These are phyloP conservation scores for Taenioides sp. DNA, from an alignment of 2,797 vertebrate genomes.

Conservation along the genomic window DNA sequence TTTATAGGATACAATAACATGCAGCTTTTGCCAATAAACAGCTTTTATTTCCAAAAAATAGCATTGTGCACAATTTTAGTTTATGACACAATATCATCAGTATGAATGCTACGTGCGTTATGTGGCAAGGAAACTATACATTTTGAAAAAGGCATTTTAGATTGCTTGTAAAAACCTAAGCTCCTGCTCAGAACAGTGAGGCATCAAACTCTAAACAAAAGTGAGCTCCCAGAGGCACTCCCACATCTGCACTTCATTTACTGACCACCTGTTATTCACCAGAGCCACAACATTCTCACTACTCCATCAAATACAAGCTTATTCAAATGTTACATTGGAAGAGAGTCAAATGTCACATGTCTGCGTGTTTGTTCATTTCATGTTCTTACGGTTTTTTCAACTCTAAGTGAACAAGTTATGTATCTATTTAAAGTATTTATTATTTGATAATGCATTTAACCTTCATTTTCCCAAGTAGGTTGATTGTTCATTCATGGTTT, in stretches of 20 bases:
- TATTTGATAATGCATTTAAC: no score
- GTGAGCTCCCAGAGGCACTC: neutral
- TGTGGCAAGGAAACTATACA: neutral
- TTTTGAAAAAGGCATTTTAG: neutral
- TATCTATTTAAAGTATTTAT: no score
- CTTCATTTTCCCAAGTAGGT: no score
- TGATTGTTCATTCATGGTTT: no score
- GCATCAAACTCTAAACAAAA: neutral
- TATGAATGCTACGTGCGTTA: neutral
- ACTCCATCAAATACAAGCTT: neutral
- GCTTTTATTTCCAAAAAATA: neutral
- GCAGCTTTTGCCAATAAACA: neutral
- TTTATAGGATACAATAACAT: neutral
- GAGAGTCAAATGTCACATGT: neutral
- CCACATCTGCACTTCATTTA: slow-evolving; percentile 7
- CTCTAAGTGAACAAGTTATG: no score
- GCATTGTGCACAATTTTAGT: neutral
- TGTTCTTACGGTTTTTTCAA: no score
- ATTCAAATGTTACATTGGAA: slow-evolving; percentile 29
- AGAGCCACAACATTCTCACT: neutral
- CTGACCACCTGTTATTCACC: slow-evolving; percentile 8
- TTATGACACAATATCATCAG: neutral
- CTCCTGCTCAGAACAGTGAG: neutral
- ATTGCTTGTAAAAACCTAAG: neutral
- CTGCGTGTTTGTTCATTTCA: neutral